A percentile compares a stretch with the other conserved stretches of the same genome.
Evolutionary conservation across 2,888 invertebrate genomes (phyloP).

Genomic region (Icerya purchasi): DNA sequence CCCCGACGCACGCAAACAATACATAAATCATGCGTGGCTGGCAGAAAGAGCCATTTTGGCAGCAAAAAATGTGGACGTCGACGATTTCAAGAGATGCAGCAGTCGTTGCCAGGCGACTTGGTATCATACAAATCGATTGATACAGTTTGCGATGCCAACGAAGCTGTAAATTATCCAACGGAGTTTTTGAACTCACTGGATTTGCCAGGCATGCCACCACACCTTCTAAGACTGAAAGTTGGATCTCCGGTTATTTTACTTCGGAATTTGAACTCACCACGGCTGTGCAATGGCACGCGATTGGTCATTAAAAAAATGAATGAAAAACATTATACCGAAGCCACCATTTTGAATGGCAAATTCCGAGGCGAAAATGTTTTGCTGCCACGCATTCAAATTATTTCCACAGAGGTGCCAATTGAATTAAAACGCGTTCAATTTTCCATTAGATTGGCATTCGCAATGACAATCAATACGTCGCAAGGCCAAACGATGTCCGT

Average conservation of each 20-base stretch:
- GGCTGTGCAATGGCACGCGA: too few relatives aligned
- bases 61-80: too few relatives aligned
- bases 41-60: constrained; percentile 22
- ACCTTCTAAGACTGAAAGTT: constrained; percentile 1
- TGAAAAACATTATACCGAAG: constrained; percentile 13
- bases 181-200: too few relatives aligned
- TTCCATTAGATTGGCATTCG: too few relatives aligned
- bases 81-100: constrained; percentile 1
- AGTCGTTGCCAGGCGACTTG: not conserved
- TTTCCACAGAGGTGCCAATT: constrained; percentile 15
- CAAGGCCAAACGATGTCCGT: too few relatives aligned
- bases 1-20: too few relatives aligned
- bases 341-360: constrained; percentile 19
- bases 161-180: too few relatives aligned
- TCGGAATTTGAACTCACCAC: too few relatives aligned
- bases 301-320: constrained; percentile 1
- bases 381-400: constrained; percentile 16
- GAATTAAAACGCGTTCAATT: constrained; percentile 16
- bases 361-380: constrained; percentile 20
- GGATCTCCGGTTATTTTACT: too few relatives aligned
- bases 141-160: too few relatives aligned
- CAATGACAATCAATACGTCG: too few relatives aligned
- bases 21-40: constrained; percentile 21
- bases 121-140: not conserved
- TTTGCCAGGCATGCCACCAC: too few relatives aligned